These are phyloP conservation scores for Eupithecia subumbrata DNA, from an alignment of 2,888 invertebrate genomes.

Conservation along the genomic window DNA sequence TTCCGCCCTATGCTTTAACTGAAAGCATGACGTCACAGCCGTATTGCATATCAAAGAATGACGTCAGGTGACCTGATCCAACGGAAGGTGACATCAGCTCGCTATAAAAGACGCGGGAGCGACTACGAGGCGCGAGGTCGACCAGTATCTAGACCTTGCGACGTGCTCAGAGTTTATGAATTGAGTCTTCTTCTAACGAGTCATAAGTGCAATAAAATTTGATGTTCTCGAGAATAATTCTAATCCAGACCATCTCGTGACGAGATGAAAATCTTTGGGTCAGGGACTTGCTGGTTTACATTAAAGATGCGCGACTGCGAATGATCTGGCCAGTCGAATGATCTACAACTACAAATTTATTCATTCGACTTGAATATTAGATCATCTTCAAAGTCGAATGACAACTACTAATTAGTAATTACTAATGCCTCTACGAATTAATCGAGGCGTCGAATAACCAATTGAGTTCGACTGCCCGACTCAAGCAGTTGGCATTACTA, in stretches of 20 bases:
- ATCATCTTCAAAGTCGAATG: too few relatives aligned
- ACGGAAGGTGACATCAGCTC: constrained; percentile 42
- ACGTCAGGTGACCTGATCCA: constrained; percentile 37
- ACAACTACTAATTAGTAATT: too few relatives aligned
- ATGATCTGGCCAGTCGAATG: too few relatives aligned
- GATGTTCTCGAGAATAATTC: neutral
- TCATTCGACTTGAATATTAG: too few relatives aligned
- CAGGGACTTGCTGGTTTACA: neutral
- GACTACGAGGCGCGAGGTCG: constrained; percentile 37
- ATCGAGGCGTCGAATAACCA: too few relatives aligned
- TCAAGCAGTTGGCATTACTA: too few relatives aligned
- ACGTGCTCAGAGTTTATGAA: constrained; percentile 22
- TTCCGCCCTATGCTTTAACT: neutral
- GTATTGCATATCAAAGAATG: constrained; percentile 25
- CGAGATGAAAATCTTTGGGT: neutral
- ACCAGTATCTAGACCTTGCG: constrained; percentile 41
- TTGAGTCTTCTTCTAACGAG: neutral
- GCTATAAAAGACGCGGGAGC: constrained; percentile 35
- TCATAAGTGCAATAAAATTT: neutral
- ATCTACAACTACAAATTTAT: too few relatives aligned
- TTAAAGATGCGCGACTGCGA: too few relatives aligned
- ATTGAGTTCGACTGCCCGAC: too few relatives aligned
- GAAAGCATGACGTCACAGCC: constrained; percentile 37
- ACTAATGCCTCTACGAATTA: too few relatives aligned
- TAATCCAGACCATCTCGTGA: neutral